Percentiles rank a stretch among this genome's conserved stretches.
phyloP scores from a whole-genome alignment of 2,888 invertebrate genomes.

The Meghimatium bilineatum region DNA sequence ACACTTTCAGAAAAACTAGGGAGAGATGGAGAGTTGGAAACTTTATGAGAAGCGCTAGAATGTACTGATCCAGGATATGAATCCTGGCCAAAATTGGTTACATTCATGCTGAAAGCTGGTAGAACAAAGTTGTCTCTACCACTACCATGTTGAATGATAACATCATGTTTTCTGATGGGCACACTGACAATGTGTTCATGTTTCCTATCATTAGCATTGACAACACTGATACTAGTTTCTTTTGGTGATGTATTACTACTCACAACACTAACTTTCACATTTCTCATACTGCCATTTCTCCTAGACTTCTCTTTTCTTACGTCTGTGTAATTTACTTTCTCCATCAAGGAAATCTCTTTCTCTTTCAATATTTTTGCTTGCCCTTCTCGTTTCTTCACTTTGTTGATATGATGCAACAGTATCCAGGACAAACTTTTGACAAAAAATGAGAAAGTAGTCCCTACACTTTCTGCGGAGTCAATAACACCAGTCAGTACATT shows the following conservation, averaged over 20 bases:
- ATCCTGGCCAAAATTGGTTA: constrained; percentile 39
- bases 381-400: constrained; percentile 60
- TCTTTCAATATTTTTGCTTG: constrained; percentile 43
- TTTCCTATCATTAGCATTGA: background rate
- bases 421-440: constrained; percentile 76
- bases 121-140: constrained; percentile 39
- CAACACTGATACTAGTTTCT: background rate
- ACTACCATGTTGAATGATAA: background rate
- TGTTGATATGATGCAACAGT: constrained; percentile 72
- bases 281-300: background rate
- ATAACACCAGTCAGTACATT: constrained; percentile 78
- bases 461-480: constrained; percentile 75
- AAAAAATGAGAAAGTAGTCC: constrained; percentile 72
- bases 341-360: constrained; percentile 42
- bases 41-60: constrained; percentile 49
- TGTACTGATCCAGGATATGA: constrained; percentile 50
- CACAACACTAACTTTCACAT: constrained; percentile 27
- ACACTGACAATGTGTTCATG: background rate
- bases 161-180: constrained; percentile 16
- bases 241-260: constrained; percentile 44
- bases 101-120: constrained; percentile 38
- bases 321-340: constrained; percentile 11
- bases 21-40: constrained; percentile 62
- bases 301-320: constrained; percentile 13
- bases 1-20: constrained; percentile 71